Evolutionary conservation across 1,140 invertebrate genomes (phyloP).

Genomic region (Lordiphosa mommai): DNA sequence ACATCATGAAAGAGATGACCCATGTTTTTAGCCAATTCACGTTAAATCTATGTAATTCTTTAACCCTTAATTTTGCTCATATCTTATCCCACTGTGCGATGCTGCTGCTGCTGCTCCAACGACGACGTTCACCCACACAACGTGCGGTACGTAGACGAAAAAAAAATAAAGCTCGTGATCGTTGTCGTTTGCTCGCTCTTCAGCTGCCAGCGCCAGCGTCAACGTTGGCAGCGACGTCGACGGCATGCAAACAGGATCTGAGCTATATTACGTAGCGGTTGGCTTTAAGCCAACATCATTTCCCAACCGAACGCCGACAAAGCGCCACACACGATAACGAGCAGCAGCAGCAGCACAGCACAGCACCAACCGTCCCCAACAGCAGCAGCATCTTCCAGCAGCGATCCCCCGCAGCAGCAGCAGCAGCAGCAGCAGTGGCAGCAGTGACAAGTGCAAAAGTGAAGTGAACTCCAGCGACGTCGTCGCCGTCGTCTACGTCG

Average conservation of each 20-base stretch:
- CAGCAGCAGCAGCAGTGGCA: conserved; percentile 5
- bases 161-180: conserved; percentile 44
- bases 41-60: no score
- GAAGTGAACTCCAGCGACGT: conserved; percentile 58
- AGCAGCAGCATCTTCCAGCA: not conserved
- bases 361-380: conserved; percentile 6
- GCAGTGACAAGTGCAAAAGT: conserved; percentile 54
- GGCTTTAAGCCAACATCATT: conserved; percentile 78
- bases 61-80: no score
- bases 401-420: conserved; percentile 24
- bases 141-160: conserved; percentile 7
- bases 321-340: conserved; percentile 51
- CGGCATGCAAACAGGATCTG: conserved; percentile 77
- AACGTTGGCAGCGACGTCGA: conserved; percentile 34
- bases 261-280: conserved; percentile 75
- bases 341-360: conserved; percentile 28
- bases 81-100: conserved; percentile 27
- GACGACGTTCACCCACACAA: conserved; percentile 22
- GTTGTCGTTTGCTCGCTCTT: conserved; percentile 15
- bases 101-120: conserved; percentile 6
- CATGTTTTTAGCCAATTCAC: no score
- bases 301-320: conserved; percentile 52
- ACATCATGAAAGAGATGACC: no score
- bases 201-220: conserved; percentile 14
- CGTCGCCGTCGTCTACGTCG: conserved; percentile 10